Base-by-base conservation (phyloP, 2,888 invertebrate species). In the Tineola bisselliella region DNA sequence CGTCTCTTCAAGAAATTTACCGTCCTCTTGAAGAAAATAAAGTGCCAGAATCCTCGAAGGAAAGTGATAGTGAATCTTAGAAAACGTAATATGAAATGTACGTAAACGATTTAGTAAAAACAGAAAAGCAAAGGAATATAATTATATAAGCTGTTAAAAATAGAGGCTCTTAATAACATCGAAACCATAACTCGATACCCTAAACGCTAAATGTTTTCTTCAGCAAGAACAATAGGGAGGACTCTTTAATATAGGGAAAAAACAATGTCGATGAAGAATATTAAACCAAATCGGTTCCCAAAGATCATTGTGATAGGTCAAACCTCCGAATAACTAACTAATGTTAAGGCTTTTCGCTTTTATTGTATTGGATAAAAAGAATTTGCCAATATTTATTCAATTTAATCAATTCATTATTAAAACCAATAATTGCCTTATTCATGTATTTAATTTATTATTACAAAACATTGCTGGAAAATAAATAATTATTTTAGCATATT, bases 391-490 rank as follows among this genome's bases (percentile, higher is more conserved):
- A 44, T 19, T 44, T 15, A 38, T 17, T 80, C 60, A 61, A 57
- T 57, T 30, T 31, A 81, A 77, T 76, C 73, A 81, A 80, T 79
- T 81, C 71, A 78, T 79, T n/a, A 78, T 75, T 56, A 15, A 61
- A 31, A 81, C 77, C 84, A 83, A 74, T 79, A 82, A 87, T 79
- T 84, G 87, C 87, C 86, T 86, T 87, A 86, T 70, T 76, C 77
- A 77, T 81, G 12, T 79, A 79, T 83, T 81, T 81, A 81, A 77
- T 73, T 79, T 77, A 79, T 78, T 76, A 76, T 69, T 44, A 31
- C 25, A 72, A 71, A 79, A 79, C 77, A 77, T 78, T 77, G 82
- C 84, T 81, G 76, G 77, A 79, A 79, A 70, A 74, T 71, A 84
- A 84, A 84, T 86, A 84, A 84, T 69, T 84, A 84, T 84, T 86